These are phyloP conservation scores for Exaiptasia diaphana DNA, from an alignment of 64 coral and sea anemone genomes.

Conservation along the genomic window DNA sequence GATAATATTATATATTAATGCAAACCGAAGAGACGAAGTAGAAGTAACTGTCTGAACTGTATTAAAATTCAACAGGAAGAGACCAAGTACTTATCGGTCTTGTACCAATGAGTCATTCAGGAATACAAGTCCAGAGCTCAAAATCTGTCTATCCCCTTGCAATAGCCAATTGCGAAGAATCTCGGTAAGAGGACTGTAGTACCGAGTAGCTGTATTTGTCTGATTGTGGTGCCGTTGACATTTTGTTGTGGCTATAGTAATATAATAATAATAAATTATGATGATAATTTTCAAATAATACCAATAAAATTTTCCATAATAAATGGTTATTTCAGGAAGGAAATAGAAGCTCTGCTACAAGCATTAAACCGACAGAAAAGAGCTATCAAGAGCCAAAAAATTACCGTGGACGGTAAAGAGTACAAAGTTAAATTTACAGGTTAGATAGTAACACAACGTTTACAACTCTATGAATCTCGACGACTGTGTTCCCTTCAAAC, in stretches of 20 bases:
- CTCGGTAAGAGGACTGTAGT: neutral
- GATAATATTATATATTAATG: too few species aligned
- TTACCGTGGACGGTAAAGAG: conserved; percentile 27
- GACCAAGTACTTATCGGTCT: conserved; percentile 21
- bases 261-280: too few species aligned
- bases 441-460: neutral
- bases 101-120: neutral
- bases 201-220: too few species aligned
- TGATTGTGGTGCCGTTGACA: too few species aligned
- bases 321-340: neutral
- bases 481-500: too few species aligned
- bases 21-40: too few species aligned
- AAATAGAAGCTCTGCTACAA: neutral
- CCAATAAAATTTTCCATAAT: too few species aligned
- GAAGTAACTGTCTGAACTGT: neutral
- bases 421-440: conserved; percentile 50
- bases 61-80: conserved; percentile 5
- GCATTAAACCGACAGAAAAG: conserved; percentile 2
- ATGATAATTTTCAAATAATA: too few species aligned
- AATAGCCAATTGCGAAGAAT: conserved; percentile 36
- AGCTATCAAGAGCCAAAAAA: neutral
- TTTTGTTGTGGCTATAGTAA: too few species aligned
- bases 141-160: conserved; percentile 21
- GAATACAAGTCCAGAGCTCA: neutral
- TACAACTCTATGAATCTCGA: too few species aligned